Base-by-base conservation (phyloP, 2,888 invertebrate species). In the Heteropelma amictum region DNA sequence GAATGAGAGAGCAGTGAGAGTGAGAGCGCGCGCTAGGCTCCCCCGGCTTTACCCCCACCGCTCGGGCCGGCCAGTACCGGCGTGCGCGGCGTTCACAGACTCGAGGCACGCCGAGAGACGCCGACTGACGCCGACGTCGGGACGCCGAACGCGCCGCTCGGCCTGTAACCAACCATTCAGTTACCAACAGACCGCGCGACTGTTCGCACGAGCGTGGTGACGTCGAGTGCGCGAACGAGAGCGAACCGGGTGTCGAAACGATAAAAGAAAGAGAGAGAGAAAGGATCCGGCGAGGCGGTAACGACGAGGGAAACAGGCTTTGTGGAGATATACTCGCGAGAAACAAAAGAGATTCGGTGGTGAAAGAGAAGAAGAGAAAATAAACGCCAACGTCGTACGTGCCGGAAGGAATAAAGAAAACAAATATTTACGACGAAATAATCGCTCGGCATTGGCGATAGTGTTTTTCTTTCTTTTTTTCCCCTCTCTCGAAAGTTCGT, bases 111-210 rank as follows among this genome's bases (percentile, higher is more conserved):
- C n/a, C n/a, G n/a, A n/a, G n/a, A n/a, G n/a, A n/a, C n/a, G n/a
- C n/a, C n/a, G n/a, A n/a, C n/a, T n/a, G 77, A 75, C 80, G 76
- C 78, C 80, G 77, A 76, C 78, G 83, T 80, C 79, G 81, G 67
- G 82, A 82, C 80, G 82, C 79, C 77, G 77, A 47, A 76, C 78
- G 77, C 78, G 79, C 79, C 80, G n/a, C n/a, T n/a, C n/a, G n/a
- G n/a, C n/a, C n/a, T n/a, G n/a, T n/a, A n/a, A n/a, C n/a, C n/a
- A 77, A 80, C 79, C 77, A 72, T 77, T 85, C 84, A 86, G 85
- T 86, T 85, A 85, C 84, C 83, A 85, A 84, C 84, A 85, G 85
- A 82, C 82, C 83, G 85, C 84, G 85, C 83, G 81, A 84, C 78
- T 79, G 84, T 80, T 85, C 81, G 80, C 77, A 83, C 54, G 61